These are phyloP conservation scores for Drosophila percnosoma DNA, from an alignment of 2,888 invertebrate species.

Conservation along the genomic window DNA sequence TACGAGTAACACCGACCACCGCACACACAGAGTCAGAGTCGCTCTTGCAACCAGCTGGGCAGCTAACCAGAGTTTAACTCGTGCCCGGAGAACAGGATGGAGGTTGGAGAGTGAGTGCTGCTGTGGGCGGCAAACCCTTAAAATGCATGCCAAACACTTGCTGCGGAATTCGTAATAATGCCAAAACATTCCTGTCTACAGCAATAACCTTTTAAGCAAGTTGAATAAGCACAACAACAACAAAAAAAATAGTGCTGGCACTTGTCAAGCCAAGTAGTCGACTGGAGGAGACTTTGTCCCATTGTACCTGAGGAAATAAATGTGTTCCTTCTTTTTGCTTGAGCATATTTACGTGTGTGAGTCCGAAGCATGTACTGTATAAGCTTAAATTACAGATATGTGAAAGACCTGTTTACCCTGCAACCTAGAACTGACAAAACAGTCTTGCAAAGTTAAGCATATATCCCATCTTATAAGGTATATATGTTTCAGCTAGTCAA, in stretches of 20 bases:
- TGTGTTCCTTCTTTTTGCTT: too few relatives aligned
- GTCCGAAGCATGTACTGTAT: too few relatives aligned
- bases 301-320: background rate
- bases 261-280: background rate
- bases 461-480: background rate
- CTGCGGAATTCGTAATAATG: slow-evolving; percentile 5
- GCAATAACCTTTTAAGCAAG: background rate
- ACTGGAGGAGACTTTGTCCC: background rate
- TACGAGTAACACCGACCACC: slow-evolving; percentile 32
- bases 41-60: background rate
- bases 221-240: background rate
- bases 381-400: background rate
- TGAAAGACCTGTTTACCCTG: background rate
- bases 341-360: background rate
- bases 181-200: background rate
- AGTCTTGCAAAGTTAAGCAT: background rate
- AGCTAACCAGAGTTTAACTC: slow-evolving; percentile 4
- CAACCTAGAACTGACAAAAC: background rate
- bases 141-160: slow-evolving; percentile 13
- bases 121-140: background rate
- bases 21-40: background rate
- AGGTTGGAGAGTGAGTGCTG: background rate
- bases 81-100: background rate
- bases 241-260: background rate
- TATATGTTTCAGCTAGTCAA: background rate